Evolutionary conservation across 53 echinoderm and acorn worm genomes (phyloP).

Genomic region (Echinarachnius parma): DNA sequence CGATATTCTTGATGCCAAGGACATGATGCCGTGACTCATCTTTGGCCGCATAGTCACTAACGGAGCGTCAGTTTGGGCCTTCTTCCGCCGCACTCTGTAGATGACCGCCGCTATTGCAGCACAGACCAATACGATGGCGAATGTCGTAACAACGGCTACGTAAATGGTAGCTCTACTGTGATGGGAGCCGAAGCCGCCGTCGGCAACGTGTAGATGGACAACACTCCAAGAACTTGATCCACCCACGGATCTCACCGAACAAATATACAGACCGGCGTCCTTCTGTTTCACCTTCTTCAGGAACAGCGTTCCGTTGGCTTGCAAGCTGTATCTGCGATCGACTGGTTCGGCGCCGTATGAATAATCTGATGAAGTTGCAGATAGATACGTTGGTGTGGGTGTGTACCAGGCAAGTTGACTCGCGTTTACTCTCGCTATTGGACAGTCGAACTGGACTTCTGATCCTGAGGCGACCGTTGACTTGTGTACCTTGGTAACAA

Average conservation of each 20-base stretch:
- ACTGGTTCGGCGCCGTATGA: neutral
- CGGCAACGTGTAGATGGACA: conserved; percentile 12
- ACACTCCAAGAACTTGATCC: conserved; percentile 37
- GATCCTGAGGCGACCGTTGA: conserved; percentile 30
- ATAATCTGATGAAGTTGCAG: neutral
- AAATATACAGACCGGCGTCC: conserved; percentile 31
- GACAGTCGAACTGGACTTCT: conserved; percentile 38
- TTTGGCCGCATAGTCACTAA: conserved; percentile 27
- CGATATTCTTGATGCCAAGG: conserved; percentile 18
- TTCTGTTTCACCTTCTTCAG: conserved; percentile 23
- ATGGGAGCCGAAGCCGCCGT: neutral
- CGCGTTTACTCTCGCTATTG: conserved; percentile 16
- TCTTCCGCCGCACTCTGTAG: conserved; percentile 40
- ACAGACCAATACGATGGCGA: conserved; percentile 31
- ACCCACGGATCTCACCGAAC: conserved; percentile 22
- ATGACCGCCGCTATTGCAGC: conserved; percentile 35
- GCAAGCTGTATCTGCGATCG: conserved; percentile 11
- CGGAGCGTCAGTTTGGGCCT: conserved; percentile 28
- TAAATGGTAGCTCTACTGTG: conserved; percentile 26
- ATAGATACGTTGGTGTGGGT: conserved; percentile 32
- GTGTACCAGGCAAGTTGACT: conserved; percentile 47
- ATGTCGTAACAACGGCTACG: conserved; percentile 35
- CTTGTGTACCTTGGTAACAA: conserved; percentile 33
- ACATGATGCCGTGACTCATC: conserved; percentile 16
- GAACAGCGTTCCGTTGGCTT: conserved; percentile 30